A percentile compares a stretch with the other conserved stretches of the same genome.
Evolutionary conservation across 2,797 vertebrate genomes (phyloP).

Genomic region (Myotis daubentonii): DNA sequence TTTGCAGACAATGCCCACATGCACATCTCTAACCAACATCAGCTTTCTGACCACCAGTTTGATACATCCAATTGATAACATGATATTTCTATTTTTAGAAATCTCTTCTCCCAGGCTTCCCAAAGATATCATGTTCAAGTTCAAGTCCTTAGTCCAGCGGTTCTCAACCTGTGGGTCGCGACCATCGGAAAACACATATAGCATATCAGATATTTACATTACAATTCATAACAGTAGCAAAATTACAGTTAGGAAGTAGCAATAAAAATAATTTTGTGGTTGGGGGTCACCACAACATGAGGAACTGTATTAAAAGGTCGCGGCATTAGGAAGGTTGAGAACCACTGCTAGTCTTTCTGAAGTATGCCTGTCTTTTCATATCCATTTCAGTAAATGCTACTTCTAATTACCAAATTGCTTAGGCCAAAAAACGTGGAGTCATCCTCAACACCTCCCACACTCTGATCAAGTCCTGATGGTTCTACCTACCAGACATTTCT

Average conservation of each 20-base stretch:
- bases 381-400: not conserved
- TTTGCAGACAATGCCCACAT: slow-evolving; percentile 2
- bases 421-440: not conserved
- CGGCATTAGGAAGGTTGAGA: too few species aligned
- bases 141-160: not conserved
- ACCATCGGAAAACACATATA: too few species aligned
- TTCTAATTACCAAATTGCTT: not conserved
- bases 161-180: too few species aligned
- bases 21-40: not conserved
- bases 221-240: too few species aligned
- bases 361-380: not conserved
- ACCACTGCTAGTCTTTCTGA: not conserved
- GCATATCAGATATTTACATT: too few species aligned
- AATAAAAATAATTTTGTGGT: too few species aligned
- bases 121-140: not conserved
- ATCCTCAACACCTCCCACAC: not conserved
- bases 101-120: not conserved
- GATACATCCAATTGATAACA: not conserved
- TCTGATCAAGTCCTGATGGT: not conserved
- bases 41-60: not conserved
- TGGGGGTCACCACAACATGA: too few species aligned
- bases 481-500: not conserved
- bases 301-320: too few species aligned
- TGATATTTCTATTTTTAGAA: not conserved
- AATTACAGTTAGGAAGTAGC: too few species aligned